Percentiles rank a stretch among this genome's conserved stretches.
These are phyloP conservation scores for Patella depressa DNA, from an alignment of 2,888 invertebrate genomes.

Conservation along the genomic window DNA sequence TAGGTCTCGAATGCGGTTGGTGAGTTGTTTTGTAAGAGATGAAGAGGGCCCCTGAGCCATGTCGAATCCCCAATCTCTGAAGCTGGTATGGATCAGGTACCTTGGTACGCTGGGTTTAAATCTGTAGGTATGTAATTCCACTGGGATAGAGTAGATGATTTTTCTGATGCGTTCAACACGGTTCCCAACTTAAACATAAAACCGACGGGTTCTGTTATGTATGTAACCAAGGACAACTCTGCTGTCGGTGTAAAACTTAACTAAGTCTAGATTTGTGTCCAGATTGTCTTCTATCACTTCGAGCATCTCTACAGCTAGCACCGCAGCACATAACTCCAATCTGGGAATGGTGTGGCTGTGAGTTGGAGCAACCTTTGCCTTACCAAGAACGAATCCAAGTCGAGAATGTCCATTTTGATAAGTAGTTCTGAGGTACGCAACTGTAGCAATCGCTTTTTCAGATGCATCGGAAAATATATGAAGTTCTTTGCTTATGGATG, in stretches of 20 bases:
- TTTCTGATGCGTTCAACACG: constrained; percentile 26
- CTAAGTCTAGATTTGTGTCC: background rate
- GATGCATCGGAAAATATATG: too few species aligned
- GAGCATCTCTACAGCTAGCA: constrained; percentile 21
- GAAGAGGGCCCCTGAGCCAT: constrained; percentile 12
- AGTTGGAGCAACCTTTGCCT: constrained; percentile 32
- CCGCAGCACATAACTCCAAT: constrained; percentile 33
- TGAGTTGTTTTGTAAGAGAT: background rate
- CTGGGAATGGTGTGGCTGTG: constrained; percentile 28
- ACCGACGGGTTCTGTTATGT: constrained; percentile 21
- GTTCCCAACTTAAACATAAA: constrained; percentile 28
- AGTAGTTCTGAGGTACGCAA: background rate
- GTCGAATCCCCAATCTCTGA: background rate
- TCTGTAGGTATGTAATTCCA: constrained; percentile 25
- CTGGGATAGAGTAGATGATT: constrained; percentile 11
- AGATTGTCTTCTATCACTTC: constrained; percentile 11
- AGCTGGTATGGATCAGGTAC: constrained; percentile 13
- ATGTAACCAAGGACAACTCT: constrained; percentile 18
- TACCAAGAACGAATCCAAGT: constrained; percentile 24
- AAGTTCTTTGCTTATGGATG: too few species aligned
- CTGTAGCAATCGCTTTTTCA: too few species aligned
- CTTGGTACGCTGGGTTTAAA: constrained; percentile 24
- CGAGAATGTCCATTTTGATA: background rate
- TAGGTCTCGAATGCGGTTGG: background rate
- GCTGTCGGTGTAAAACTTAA: constrained; percentile 20